Conservation (phyloP, 2,797 vertebrate species). For the Sebastes trivittatus region DNA sequence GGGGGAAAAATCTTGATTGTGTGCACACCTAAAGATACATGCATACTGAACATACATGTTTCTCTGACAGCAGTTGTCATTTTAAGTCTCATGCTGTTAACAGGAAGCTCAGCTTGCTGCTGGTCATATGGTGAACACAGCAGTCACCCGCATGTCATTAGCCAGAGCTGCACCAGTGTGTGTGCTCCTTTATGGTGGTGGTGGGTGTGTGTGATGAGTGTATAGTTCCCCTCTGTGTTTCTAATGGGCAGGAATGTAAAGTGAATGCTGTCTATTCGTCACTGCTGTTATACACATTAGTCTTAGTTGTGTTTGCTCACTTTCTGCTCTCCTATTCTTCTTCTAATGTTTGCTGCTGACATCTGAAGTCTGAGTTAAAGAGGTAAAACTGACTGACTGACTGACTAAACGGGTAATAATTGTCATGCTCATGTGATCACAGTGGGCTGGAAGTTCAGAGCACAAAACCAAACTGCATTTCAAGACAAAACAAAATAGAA, state of each 20-base stretch:
- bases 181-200: background rate
- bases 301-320: background rate
- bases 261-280: constrained; percentile 38
- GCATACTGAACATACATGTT: background rate
- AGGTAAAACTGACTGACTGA: background rate
- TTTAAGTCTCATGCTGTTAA: constrained; percentile 20
- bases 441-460: background rate
- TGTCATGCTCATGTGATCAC: background rate
- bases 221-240: constrained; percentile 33
- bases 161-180: constrained; percentile 25
- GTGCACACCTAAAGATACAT: background rate
- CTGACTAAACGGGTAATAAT: background rate
- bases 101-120: constrained; percentile 35
- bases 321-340: constrained; percentile 11
- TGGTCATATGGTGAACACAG: constrained; percentile 66
- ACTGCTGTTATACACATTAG: constrained; percentile 22
- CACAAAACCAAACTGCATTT: background rate
- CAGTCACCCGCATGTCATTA: constrained; percentile 79
- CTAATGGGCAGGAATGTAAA: constrained; percentile 56
- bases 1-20: background rate
- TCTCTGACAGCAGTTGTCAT: background rate
- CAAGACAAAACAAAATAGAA: background rate
- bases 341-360: background rate
- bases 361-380: background rate
- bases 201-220: constrained; percentile 6